phyloP scores from a whole-genome alignment of 2,113 vertebrate species.

The Nothoprocta pentlandii region DNA sequence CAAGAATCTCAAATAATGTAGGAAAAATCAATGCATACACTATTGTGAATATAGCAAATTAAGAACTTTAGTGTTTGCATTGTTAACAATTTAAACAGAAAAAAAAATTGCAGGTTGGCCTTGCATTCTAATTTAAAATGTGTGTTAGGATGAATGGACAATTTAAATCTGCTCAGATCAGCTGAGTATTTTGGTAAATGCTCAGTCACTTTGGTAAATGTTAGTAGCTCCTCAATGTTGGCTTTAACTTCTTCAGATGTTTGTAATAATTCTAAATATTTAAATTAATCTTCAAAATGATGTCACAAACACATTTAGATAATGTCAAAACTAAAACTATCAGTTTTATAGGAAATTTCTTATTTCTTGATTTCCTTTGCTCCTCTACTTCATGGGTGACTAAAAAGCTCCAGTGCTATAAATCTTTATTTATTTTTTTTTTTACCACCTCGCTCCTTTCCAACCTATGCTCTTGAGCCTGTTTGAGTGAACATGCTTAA shows the following conservation, averaged over 20 bases:
- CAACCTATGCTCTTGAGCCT: background rate
- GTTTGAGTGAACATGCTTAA: background rate
- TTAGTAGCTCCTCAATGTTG: background rate
- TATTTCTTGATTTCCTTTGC: background rate
- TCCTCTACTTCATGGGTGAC: background rate
- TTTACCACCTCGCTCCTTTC: background rate
- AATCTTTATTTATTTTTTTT: background rate
- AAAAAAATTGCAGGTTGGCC: background rate
- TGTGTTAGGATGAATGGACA: background rate
- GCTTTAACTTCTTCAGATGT: background rate
- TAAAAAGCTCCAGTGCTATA: background rate
- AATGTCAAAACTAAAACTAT: background rate
- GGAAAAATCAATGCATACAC: background rate
- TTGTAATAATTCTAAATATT: background rate
- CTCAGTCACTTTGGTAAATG: background rate
- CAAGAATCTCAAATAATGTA: background rate
- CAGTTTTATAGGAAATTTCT: background rate
- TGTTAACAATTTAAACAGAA: background rate
- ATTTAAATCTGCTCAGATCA: background rate
- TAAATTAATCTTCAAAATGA: background rate
- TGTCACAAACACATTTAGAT: background rate
- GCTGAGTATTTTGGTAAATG: background rate
- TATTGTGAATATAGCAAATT: background rate
- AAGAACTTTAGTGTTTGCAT: background rate
- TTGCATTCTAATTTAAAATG: background rate